These are phyloP conservation scores for Psophia crepitans DNA, from an alignment of 2,113 vertebrate species.

Conservation along the genomic window DNA sequence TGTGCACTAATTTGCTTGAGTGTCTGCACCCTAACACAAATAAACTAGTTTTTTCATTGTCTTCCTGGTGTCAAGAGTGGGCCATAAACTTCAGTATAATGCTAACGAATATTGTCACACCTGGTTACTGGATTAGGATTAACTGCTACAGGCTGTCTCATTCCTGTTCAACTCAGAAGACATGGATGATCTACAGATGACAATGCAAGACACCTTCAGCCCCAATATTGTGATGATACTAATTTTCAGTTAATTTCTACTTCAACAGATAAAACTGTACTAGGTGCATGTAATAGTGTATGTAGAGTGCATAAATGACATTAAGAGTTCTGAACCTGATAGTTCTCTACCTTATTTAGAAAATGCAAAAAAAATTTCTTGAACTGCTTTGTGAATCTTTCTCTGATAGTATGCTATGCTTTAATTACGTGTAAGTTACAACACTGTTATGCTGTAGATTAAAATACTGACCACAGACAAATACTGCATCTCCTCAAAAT, in stretches of 20 bases:
- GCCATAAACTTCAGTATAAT: neutral
- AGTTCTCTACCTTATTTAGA: neutral
- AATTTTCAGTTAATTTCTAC: neutral
- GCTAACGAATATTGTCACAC: neutral
- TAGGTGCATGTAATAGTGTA: neutral
- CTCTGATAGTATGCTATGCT: neutral
- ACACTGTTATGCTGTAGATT: neutral
- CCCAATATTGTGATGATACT: neutral
- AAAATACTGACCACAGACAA: neutral
- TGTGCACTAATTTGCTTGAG: neutral
- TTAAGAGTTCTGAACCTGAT: neutral
- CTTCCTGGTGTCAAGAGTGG: neutral
- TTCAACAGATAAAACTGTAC: neutral
- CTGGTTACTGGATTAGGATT: neutral
- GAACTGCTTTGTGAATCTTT: neutral
- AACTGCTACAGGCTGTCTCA: neutral
- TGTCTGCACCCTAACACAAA: neutral
- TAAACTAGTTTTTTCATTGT: neutral
- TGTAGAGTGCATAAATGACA: neutral
- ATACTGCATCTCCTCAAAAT: constrained; percentile 38
- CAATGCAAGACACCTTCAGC: neutral
- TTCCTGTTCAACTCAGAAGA: neutral
- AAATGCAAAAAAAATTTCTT: neutral
- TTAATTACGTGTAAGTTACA: neutral
- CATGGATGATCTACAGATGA: neutral